Conservation (phyloP, 2,113 vertebrate genomes). For the Mormyrus iriodes region DNA sequence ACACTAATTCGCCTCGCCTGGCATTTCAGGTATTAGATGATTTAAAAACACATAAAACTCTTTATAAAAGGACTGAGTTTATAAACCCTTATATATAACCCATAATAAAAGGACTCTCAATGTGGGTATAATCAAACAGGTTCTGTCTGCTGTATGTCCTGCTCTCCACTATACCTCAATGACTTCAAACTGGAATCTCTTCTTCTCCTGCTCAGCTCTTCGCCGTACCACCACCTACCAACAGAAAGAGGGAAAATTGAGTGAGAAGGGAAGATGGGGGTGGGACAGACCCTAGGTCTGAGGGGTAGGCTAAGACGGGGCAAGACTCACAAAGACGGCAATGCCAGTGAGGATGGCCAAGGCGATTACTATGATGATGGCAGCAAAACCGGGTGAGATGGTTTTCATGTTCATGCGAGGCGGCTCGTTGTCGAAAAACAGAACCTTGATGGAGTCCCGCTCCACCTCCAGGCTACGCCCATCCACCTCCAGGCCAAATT, state of each 20-base stretch:
- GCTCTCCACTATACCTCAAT: constrained; percentile 29
- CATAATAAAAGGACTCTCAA: not conserved
- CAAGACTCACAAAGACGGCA: constrained; percentile 22
- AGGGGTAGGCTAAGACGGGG: not conserved
- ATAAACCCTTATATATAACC: not conserved
- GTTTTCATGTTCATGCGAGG: constrained; percentile 37
- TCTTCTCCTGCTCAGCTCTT: constrained; percentile 33
- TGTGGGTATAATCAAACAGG: not conserved
- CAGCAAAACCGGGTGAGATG: constrained; percentile 35
- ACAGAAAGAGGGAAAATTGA: not conserved
- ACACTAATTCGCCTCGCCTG: not conserved
- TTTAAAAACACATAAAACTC: not conserved
- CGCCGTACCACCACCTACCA: constrained; percentile 36
- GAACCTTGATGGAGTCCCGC: constrained; percentile 33
- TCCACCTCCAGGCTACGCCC: constrained; percentile 39
- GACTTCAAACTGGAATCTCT: constrained; percentile 40
- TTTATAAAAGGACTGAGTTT: not conserved
- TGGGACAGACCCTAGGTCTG: not conserved
- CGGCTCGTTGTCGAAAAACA: constrained; percentile 45
- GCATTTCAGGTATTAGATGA: not conserved
- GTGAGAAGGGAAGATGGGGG: not conserved
- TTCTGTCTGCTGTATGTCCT: not conserved
- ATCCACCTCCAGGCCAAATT: constrained; percentile 36
- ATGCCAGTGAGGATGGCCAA: constrained; percentile 30
- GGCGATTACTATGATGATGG: constrained; percentile 41